Base-by-base conservation (phyloP, 2,888 invertebrate species). In the Lithophane leautieri region DNA sequence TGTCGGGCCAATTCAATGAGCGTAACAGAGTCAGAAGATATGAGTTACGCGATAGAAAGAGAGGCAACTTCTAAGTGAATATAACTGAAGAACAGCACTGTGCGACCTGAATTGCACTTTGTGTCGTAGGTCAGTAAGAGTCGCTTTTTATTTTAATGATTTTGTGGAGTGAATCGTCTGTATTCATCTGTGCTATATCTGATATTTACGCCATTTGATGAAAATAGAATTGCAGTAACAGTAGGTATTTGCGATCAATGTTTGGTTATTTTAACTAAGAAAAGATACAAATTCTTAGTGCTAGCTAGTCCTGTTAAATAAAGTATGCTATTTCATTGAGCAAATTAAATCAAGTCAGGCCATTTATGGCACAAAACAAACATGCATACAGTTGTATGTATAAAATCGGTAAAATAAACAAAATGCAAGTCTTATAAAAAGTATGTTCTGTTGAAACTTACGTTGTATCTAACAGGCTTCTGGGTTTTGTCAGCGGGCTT, bases 401-500 rank as follows among this genome's bases (percentile, higher is more conserved):
- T 1, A 16, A 50, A 50, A 50, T 50, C 19, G 50, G 19, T n/a
- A 58, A 58, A 25, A 58, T 19, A 34, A 52, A 60, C 28, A 60
- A 14, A 44, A 44, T n/a, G 0, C 7, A 58, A 28, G 34, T n/a
- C 50, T 16, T n/a, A 34, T n/a, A 58, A 34, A 28, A 40, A 19
- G 3, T 7, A 68, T 9, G 28, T 8, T 58, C 1, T 16, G 25
- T 34, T 52, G 4, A 58, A 61, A 95, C 97, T 96, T 92, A 98
- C 98, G 92, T 99, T 98, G 94, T 99, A 99, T 95, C 98, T 97
- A 79, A 98, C 97, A 44, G 99, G 99, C 83, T 97, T 97, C 90
- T 97, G 95, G 93, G 98, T 98, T 69, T 96, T 94, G 90, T 98
- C 98, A 94, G 98, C 99, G 19, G 99, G 98, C 82, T 98, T 97